Percentiles rank a stretch among this genome's conserved stretches.
Conservation (phyloP, 2,797 vertebrate genomes). For the Brachymystax lenok region DNA sequence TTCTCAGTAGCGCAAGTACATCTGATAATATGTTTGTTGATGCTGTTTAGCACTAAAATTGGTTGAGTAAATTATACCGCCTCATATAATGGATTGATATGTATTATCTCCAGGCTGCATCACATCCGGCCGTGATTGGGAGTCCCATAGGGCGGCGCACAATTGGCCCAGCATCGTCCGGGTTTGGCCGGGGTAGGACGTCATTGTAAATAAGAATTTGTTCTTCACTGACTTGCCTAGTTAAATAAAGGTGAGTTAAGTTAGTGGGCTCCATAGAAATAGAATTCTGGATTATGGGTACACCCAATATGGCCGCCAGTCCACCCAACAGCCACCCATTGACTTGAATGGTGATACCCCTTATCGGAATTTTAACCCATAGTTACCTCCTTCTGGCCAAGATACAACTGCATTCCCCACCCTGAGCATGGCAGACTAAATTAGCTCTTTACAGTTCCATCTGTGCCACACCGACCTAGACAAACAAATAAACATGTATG, state of each 20-base stretch:
- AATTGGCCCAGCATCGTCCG: too few species aligned
- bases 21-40: not conserved
- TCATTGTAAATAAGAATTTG: not conserved
- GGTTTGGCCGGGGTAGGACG: too few species aligned
- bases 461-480: conserved; percentile 45
- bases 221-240: not conserved
- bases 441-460: conserved; percentile 45
- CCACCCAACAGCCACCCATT: not conserved
- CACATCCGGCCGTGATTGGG: too few species aligned
- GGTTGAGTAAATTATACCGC: not conserved
- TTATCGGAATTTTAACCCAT: not conserved
- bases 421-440: conserved; percentile 39
- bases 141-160: too few species aligned
- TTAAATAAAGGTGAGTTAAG: not conserved
- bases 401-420: not conserved
- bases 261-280: not conserved
- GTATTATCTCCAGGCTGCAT: not conserved
- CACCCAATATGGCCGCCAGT: not conserved
- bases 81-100: not conserved
- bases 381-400: conserved; percentile 29
- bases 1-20: not conserved
- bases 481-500: not conserved
- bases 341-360: not conserved
- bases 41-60: not conserved
- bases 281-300: not conserved